phyloP scores from a whole-genome alignment of 37 sponge, comb jelly and placozoan genomes.

The Chondrilla cf. caribensis region DNA sequence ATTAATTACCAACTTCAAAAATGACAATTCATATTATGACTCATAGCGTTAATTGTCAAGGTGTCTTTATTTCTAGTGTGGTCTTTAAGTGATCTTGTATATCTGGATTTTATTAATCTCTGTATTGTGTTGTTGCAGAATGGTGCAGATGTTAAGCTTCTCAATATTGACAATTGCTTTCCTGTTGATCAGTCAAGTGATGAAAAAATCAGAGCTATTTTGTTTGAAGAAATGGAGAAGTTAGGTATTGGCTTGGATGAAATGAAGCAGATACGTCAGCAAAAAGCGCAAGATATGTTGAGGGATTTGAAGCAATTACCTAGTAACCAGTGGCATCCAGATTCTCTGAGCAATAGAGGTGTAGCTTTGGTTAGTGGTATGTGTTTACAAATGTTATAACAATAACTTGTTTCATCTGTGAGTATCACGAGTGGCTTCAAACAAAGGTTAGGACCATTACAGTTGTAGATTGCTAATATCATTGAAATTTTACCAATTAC shows the following conservation, averaged over 20 bases:
- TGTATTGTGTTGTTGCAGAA: constrained; percentile 24
- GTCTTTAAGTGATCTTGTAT: no score
- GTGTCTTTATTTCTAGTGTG: no score
- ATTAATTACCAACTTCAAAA: no score
- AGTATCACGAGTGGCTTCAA: no score
- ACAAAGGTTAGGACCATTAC: no score
- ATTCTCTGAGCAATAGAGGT: constrained; percentile 43
- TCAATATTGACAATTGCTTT: constrained; percentile 83
- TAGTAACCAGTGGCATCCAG: constrained; percentile 24
- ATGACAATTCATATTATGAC: no score
- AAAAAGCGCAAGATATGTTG: constrained; percentile 51
- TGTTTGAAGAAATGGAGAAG: constrained; percentile 49
- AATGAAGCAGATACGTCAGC: constrained; percentile 42
- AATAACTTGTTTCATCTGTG: no score
- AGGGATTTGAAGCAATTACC: constrained; percentile 32
- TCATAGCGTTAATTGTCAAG: no score
- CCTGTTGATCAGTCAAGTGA: constrained; percentile 53
- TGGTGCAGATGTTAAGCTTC: constrained; percentile 43
- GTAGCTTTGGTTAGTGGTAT: constrained; percentile 51
- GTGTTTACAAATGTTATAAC: not conserved
- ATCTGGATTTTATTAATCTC: no score
- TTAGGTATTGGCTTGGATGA: constrained; percentile 31
- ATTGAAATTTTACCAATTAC: no score
- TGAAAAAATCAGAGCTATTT: constrained; percentile 9
- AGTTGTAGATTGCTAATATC: no score